These are phyloP conservation scores for Oscheius sp. DNA, from an alignment of 2,888 invertebrate genomes.

Conservation along the genomic window DNA sequence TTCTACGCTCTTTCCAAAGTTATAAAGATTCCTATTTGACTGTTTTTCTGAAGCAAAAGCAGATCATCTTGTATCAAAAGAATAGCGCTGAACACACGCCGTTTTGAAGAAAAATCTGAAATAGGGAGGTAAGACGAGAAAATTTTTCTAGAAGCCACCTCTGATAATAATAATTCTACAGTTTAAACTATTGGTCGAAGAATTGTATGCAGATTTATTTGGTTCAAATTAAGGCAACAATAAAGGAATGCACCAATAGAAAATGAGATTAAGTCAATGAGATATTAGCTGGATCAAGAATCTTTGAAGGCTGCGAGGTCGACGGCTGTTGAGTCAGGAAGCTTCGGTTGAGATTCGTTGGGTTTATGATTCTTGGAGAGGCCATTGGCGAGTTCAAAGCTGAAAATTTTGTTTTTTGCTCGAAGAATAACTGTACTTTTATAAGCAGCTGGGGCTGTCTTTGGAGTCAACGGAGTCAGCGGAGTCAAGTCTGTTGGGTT, in stretches of 20 bases:
- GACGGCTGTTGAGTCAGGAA: neutral
- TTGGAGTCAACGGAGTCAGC: neutral
- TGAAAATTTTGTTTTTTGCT: neutral
- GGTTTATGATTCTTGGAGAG: neutral
- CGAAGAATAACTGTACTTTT: neutral
- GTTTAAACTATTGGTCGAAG: no score
- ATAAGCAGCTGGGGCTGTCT: neutral
- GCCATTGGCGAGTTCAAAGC: constrained; percentile 8
- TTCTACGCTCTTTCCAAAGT: neutral
- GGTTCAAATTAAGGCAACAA: no score
- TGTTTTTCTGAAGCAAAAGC: no score
- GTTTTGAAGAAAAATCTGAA: no score
- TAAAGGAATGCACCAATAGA: no score
- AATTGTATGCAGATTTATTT: no score
- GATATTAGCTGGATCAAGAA: constrained; percentile 18
- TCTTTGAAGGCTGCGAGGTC: neutral
- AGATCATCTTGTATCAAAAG: no score
- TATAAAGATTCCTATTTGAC: neutral
- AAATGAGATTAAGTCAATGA: no score
- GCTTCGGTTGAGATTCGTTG: neutral
- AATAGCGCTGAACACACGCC: no score
- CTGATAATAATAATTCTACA: no score
- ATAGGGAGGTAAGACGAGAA: no score
- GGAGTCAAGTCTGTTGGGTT: neutral
- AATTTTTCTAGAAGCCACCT: no score